Conservation (phyloP, 2,113 vertebrate genomes). For the Erythrolamprus reginae region DNA sequence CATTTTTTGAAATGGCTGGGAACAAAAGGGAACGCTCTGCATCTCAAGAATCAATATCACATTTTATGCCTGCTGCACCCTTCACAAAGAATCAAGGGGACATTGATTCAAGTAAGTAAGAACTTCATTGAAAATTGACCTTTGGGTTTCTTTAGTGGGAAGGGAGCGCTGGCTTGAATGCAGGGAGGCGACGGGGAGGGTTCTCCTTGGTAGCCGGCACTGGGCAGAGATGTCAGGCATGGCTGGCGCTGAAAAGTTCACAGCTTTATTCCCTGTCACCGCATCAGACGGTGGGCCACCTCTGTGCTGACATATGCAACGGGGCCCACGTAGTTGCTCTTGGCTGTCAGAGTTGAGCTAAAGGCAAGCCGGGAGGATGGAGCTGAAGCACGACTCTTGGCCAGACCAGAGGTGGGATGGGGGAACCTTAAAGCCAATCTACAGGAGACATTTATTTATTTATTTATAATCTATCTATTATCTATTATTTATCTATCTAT, state of each 20-base stretch:
- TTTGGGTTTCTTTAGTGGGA: conserved; percentile 55
- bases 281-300: conserved; percentile 52
- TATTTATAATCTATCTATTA: no score
- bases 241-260: conserved; percentile 14
- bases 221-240: conserved; percentile 31
- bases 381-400: not conserved
- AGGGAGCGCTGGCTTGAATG: conserved; percentile 28
- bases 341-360: not conserved
- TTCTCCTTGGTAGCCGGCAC: conserved; percentile 24
- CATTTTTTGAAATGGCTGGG: conserved; percentile 62
- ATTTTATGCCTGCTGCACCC: conserved; percentile 76
- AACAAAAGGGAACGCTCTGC: conserved; percentile 53
- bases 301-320: conserved; percentile 17
- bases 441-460: no score
- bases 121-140: conserved; percentile 66
- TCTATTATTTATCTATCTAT: no score
- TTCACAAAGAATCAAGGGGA: conserved; percentile 69
- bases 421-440: not conserved
- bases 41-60: conserved; percentile 70
- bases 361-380: not conserved
- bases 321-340: not conserved
- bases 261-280: conserved; percentile 5
- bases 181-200: not conserved
- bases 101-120: conserved; percentile 78
- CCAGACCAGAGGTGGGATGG: no score